A percentile compares a stretch with the other conserved stretches of the same genome.
Evolutionary conservation across 2,113 vertebrate genomes (phyloP).

Genomic region (Prietella phreatophila): DNA sequence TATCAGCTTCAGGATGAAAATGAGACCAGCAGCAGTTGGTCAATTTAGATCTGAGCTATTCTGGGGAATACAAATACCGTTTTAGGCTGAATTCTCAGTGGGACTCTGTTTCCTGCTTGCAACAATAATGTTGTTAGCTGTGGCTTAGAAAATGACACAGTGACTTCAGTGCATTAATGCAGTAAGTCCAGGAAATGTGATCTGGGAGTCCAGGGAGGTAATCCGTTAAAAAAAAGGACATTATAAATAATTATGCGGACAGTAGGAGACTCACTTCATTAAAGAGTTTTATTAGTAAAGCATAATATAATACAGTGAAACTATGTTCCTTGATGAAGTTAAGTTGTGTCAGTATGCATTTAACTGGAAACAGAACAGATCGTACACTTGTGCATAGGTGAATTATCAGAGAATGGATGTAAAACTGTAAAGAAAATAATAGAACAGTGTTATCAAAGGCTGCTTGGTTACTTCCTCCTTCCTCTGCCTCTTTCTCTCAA

Average conservation of each 20-base stretch:
- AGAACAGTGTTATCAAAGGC: not conserved
- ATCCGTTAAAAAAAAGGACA: slow-evolving; percentile 32
- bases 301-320: slow-evolving; percentile 26
- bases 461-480: slow-evolving; percentile 8
- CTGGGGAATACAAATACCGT: not conserved
- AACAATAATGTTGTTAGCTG: slow-evolving; percentile 33
- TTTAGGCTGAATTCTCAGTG: slow-evolving; percentile 16
- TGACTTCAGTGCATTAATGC: slow-evolving; percentile 38
- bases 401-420: not conserved
- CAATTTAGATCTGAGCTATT: slow-evolving; percentile 10
- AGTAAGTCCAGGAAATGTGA: slow-evolving; percentile 38
- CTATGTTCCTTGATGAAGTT: slow-evolving; percentile 4
- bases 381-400: not conserved
- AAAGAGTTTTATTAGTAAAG: slow-evolving; percentile 23
- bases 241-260: slow-evolving; percentile 23
- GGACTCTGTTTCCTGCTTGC: slow-evolving; percentile 11
- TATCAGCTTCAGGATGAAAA: not conserved
- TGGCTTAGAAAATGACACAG: slow-evolving; percentile 45
- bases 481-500: slow-evolving; percentile 39
- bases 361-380: slow-evolving; percentile 3
- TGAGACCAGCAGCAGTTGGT: not conserved
- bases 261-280: slow-evolving; percentile 36
- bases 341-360: not conserved
- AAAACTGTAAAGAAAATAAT: slow-evolving; percentile 5
- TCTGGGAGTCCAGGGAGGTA: slow-evolving; percentile 4